A percentile compares a stretch with the other conserved stretches of the same genome.
phyloP scores from a whole-genome alignment of 2,888 invertebrate species.

The Arrhopalites spinosus region DNA sequence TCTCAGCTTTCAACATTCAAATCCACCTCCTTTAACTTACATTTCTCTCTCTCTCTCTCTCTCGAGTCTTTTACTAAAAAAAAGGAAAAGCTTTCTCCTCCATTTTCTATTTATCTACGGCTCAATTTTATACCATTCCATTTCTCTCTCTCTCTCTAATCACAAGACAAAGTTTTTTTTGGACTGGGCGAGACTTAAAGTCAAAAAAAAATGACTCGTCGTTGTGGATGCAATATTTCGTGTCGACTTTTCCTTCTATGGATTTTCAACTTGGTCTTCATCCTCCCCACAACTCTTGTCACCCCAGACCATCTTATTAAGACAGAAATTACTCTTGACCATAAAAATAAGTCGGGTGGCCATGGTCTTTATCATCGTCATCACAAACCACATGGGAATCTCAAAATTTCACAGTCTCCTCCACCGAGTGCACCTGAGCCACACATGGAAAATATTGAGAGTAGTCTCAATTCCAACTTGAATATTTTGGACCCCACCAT shows the following conservation, averaged over 20 bases:
- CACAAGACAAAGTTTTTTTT: too few relatives aligned
- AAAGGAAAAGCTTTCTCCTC: neutral
- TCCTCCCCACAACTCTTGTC: neutral
- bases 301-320: neutral
- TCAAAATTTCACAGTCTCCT: too few relatives aligned
- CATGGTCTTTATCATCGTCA: neutral
- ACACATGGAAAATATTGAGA: too few relatives aligned
- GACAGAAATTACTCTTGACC: neutral
- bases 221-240: too few relatives aligned
- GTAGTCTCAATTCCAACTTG: neutral
- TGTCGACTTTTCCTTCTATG: neutral
- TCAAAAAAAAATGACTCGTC: neutral
- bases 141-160: neutral
- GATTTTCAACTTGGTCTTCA: neutral
- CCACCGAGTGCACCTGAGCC: too few relatives aligned
- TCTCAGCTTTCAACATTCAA: constrained; percentile 11
- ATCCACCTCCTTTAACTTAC: constrained; percentile 4
- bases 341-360: neutral
- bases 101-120: too few relatives aligned
- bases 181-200: too few relatives aligned
- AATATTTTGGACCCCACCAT: too few relatives aligned
- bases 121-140: neutral
- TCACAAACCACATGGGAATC: too few relatives aligned
- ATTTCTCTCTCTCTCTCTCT: neutral
- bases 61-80: neutral